These are phyloP conservation scores for Dendrocincla tyrannina DNA, from an alignment of 2,797 vertebrate species.

Conservation along the genomic window DNA sequence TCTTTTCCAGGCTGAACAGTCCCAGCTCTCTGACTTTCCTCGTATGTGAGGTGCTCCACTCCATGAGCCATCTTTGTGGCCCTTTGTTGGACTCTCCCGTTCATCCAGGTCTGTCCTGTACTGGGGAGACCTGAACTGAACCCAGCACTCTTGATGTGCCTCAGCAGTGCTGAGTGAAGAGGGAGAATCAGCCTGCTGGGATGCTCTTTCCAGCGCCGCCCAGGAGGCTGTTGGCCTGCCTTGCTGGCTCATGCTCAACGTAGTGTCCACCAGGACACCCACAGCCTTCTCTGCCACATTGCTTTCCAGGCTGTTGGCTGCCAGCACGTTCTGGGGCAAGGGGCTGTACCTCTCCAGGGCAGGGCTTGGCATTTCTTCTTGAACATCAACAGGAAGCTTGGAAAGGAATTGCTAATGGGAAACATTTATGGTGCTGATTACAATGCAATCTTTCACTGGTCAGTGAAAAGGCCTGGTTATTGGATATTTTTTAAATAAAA, in stretches of 20 bases:
- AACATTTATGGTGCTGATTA: neutral
- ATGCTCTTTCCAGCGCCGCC: accelerated
- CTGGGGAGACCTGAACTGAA: neutral
- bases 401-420: neutral
- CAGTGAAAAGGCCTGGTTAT: neutral
- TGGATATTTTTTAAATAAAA: neutral
- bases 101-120: neutral
- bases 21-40: neutral
- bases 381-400: neutral
- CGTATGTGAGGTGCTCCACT: neutral
- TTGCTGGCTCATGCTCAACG: neutral
- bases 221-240: neutral
- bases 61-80: neutral
- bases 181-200: neutral
- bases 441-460: neutral
- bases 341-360: neutral
- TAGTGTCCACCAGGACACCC: neutral
- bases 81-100: neutral
- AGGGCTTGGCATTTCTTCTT: neutral
- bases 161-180: neutral
- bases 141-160: neutral
- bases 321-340: neutral
- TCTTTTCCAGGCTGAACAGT: neutral
- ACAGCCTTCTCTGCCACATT: neutral
- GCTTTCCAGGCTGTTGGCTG: neutral